Evolutionary conservation across 2,113 vertebrate genomes (phyloP).

Genomic region (Amblyornis subalaris): DNA sequence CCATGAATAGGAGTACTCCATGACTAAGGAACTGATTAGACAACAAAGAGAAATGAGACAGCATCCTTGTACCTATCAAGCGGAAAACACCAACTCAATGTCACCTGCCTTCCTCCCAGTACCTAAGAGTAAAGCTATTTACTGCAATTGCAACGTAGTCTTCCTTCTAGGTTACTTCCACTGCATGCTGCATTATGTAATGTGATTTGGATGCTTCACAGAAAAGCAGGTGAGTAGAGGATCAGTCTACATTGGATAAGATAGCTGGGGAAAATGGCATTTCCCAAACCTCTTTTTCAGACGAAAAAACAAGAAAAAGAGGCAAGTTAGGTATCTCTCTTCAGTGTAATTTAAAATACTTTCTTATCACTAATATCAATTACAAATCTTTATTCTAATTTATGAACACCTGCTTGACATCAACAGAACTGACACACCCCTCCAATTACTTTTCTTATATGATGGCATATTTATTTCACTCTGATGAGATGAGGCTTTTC

Average conservation of each 20-base stretch:
- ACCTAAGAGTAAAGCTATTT: not conserved
- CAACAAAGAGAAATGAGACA: not conserved
- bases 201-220: not conserved
- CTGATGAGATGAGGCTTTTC: constrained; percentile 63
- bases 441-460: constrained; percentile 64
- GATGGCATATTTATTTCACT: constrained; percentile 68
- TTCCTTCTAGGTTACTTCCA: not conserved
- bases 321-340: not conserved
- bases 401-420: constrained; percentile 71
- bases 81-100: not conserved
- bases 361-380: constrained; percentile 53
- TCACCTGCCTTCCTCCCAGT: not conserved
- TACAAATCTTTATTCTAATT: constrained; percentile 62
- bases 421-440: constrained; percentile 63
- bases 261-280: not conserved
- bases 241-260: not conserved
- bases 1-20: not conserved
- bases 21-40: not conserved
- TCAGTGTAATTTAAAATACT: constrained; percentile 21
- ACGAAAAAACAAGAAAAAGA: not conserved
- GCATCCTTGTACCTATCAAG: not conserved
- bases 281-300: not conserved
- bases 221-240: not conserved
- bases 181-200: not conserved
- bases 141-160: not conserved